Evolutionary conservation across 2,888 invertebrate genomes (phyloP).

Genomic region (Agrotis exclamationis): DNA sequence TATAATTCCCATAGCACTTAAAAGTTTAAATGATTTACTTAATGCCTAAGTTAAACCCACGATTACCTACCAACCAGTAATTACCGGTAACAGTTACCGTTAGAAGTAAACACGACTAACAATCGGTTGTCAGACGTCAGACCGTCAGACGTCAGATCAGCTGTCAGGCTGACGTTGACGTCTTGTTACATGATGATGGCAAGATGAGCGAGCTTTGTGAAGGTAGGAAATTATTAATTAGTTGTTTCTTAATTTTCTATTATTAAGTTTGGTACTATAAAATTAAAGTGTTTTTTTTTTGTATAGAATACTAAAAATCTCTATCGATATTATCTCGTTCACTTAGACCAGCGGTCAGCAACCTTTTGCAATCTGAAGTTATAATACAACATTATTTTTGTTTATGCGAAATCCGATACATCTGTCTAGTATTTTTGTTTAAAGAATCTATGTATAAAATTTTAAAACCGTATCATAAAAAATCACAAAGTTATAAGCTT

Average conservation of each 20-base stretch:
- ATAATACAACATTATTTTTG: no score
- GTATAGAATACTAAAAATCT: no score
- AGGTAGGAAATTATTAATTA: background rate
- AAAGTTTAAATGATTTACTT: background rate
- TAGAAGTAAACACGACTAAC: constrained; percentile 35
- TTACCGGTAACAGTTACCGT: constrained; percentile 25
- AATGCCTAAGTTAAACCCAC: background rate
- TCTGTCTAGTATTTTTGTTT: no score
- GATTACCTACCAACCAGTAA: constrained; percentile 23
- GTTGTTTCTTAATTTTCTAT: constrained; percentile 9
- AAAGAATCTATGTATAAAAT: no score
- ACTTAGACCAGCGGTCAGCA: no score
- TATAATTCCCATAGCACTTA: background rate
- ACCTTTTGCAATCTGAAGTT: no score
- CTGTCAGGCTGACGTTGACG: constrained; percentile 24
- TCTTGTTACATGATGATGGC: constrained; percentile 25
- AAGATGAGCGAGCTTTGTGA: background rate
- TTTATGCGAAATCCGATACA: no score
- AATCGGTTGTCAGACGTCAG: constrained; percentile 32
- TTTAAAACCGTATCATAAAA: no score
- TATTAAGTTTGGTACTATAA: no score
- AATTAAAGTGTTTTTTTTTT: no score
- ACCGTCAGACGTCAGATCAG: constrained; percentile 10
- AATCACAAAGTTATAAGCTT: no score
- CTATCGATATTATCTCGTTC: no score